These are phyloP conservation scores for Fopius arisanus DNA, from an alignment of 1,140 invertebrate species.

Conservation along the genomic window DNA sequence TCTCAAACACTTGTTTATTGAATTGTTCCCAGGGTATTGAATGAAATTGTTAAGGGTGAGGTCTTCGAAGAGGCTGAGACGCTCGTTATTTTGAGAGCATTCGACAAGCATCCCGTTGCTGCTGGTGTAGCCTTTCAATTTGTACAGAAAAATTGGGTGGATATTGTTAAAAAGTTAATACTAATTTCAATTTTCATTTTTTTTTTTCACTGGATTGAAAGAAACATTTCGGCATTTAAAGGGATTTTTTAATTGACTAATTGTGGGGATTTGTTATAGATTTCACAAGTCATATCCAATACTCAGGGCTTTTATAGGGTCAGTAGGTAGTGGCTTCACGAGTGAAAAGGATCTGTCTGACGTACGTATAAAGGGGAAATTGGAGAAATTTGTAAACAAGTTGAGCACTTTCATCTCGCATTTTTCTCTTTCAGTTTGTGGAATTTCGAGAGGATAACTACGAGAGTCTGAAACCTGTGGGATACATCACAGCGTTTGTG, in stretches of 20 bases:
- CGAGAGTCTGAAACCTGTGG: constrained; percentile 51
- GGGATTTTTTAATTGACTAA: too few relatives aligned
- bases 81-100: constrained; percentile 44
- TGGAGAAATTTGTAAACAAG: constrained; percentile 28
- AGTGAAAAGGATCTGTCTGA: constrained; percentile 30
- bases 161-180: constrained; percentile 45
- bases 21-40: constrained; percentile 42
- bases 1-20: constrained; percentile 5
- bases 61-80: constrained; percentile 43
- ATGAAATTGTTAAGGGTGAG: constrained; percentile 45
- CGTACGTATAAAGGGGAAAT: constrained; percentile 29
- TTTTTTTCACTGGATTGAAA: neutral
- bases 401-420: constrained; percentile 23
- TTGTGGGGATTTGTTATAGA: neutral
- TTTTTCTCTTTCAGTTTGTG: constrained; percentile 48
- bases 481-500: constrained; percentile 50
- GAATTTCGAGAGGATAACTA: constrained; percentile 50
- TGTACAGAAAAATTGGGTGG: constrained; percentile 48
- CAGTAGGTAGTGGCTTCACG: constrained; percentile 28
- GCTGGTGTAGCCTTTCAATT: constrained; percentile 47
- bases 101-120: constrained; percentile 48
- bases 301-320: constrained; percentile 25
- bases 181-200: neutral
- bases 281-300: constrained; percentile 28
- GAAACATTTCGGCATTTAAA: too few relatives aligned